These are phyloP conservation scores for Chaetodon auriga DNA, from an alignment of 2,113 vertebrate species.

Conservation along the genomic window DNA sequence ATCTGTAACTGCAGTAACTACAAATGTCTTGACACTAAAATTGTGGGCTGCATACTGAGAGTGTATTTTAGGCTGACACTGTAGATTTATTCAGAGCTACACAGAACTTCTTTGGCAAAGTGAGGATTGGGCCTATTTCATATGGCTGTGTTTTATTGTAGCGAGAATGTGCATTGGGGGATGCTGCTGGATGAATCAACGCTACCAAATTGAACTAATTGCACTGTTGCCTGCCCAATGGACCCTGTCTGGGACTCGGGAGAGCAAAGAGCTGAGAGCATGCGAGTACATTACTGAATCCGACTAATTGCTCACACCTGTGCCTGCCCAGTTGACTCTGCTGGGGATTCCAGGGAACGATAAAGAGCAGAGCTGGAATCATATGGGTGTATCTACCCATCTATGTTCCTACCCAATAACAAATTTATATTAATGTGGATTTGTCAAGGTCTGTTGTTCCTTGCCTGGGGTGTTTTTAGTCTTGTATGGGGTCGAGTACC, in stretches of 20 bases:
- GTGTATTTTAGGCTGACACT: conserved; percentile 30
- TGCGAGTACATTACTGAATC: conserved; percentile 73
- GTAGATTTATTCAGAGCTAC: conserved; percentile 17
- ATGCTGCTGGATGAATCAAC: conserved; percentile 72
- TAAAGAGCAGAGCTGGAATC: conserved; percentile 58
- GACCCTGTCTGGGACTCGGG: conserved; percentile 68
- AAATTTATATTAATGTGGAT: neutral
- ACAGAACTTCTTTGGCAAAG: conserved; percentile 42
- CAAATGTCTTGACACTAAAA: neutral
- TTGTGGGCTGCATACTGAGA: neutral
- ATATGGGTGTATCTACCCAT: conserved; percentile 30
- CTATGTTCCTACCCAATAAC: neutral
- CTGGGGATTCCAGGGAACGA: conserved; percentile 60
- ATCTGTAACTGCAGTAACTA: neutral
- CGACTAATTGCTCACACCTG: conserved; percentile 79
- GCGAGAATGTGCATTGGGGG: conserved; percentile 58
- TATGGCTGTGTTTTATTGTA: conserved; percentile 61
- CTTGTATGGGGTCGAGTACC: neutral
- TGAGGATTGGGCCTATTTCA: conserved; percentile 55
- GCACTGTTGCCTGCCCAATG: conserved; percentile 73
- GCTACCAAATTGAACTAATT: conserved; percentile 79
- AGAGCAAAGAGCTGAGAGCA: conserved; percentile 68
- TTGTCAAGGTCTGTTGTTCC: neutral
- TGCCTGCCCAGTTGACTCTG: conserved; percentile 65
- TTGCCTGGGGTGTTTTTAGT: conserved; percentile 2